Evolutionary conservation across 1,140 invertebrate genomes (phyloP).

Genomic region (Diploscapter pachys): DNA sequence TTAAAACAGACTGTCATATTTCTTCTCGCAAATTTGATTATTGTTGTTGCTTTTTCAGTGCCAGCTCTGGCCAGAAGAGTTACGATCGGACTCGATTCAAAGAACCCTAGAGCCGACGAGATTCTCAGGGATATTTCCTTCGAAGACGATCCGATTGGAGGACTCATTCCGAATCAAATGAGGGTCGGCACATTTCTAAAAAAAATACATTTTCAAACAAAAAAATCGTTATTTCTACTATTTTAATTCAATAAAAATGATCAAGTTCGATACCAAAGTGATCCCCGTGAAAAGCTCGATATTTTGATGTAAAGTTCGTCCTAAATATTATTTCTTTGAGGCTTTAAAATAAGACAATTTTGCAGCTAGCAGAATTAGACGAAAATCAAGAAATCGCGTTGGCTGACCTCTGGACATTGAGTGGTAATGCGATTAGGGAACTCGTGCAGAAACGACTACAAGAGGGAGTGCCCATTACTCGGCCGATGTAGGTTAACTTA

Average conservation of each 20-base stretch:
- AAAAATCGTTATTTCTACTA: background rate
- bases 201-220: background rate
- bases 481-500: too few relatives aligned
- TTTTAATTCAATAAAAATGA: too few relatives aligned
- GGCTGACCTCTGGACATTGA: conserved; percentile 18
- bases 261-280: too few relatives aligned
- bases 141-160: conserved; percentile 10
- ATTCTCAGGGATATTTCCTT: conserved; percentile 13
- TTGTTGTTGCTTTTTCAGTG: background rate
- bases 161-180: conserved; percentile 7
- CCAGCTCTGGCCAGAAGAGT: conserved; percentile 12
- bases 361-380: conserved; percentile 4
- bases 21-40: background rate
- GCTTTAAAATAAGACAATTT: too few relatives aligned
- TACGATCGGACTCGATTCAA: background rate
- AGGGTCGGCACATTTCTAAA: background rate
- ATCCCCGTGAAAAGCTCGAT: too few relatives aligned
- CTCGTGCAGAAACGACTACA: background rate
- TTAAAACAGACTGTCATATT: background rate
- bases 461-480: too few relatives aligned
- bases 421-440: conserved; percentile 1
- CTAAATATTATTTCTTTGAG: too few relatives aligned
- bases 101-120: background rate
- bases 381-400: conserved; percentile 5
- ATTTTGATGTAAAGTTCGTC: too few relatives aligned